Evolutionary conservation across 2,797 vertebrate genomes (phyloP).

Genomic region (Gymnocypris eckloni): DNA sequence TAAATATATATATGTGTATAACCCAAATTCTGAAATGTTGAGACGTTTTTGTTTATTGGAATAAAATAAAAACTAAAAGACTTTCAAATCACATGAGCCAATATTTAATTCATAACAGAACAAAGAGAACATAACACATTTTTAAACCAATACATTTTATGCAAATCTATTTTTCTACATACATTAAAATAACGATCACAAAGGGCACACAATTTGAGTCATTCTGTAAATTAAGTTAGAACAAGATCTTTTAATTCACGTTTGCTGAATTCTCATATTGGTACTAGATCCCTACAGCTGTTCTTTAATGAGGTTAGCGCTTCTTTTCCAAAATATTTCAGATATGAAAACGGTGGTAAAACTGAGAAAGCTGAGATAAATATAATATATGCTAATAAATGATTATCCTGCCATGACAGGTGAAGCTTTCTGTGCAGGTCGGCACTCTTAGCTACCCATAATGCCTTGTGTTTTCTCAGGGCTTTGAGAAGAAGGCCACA

Average conservation of each 20-base stretch:
- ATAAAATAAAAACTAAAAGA: no score
- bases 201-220: background rate
- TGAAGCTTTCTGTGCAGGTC: background rate
- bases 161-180: no score
- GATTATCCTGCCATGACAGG: background rate
- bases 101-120: no score
- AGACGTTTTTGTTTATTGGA: no score
- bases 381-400: constrained; percentile 13
- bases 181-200: background rate
- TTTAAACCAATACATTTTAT: no score
- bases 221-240: background rate
- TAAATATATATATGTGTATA: no score
- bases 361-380: background rate
- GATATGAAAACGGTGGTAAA: background rate
- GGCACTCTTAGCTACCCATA: background rate
- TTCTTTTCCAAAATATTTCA: background rate
- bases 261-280: background rate
- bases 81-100: no score
- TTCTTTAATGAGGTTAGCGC: background rate
- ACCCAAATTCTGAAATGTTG: no score
- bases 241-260: background rate
- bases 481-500: constrained; percentile 26
- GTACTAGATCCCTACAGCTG: background rate
- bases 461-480: constrained; percentile 37
- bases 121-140: no score